Evolutionary conservation across 2,888 invertebrate species (phyloP), one percentile per base, ranked within the genome.

Genomic region (Dioctria linearis): DNA sequence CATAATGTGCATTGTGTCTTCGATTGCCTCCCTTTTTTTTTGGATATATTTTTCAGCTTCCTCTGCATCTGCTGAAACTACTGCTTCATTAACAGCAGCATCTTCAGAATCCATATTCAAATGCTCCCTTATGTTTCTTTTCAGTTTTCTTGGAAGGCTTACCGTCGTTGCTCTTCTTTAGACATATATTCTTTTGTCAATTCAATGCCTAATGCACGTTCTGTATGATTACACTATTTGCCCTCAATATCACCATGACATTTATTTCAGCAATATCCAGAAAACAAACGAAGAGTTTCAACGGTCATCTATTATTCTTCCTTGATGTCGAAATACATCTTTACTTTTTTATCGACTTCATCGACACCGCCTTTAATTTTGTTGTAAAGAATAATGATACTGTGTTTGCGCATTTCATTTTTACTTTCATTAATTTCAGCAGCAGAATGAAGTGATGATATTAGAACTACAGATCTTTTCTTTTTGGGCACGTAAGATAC

Each of bases 371-470:
- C 61, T 5, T 61, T 61, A 1, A 25, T 61, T n/a, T n/a, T 25
- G 37, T 61, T 61, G 37, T 61, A 13, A 25, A 39, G 43, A 67
- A 43, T 46, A 3, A 67, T 43, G 49, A 67, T 67, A 39, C 43
- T 67, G n/a, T 42, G 67, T 25, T 67, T 49, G 46, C 49, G 67
- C 46, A 43, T 67, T 46, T 67, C 67, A 46, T 67, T 43, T 13
- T 40, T 67, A 49, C 46, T 49, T 67, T 67, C 67, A 46, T 67
- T 43, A 67, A 67, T 67, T 67, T 67, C 67, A 0, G 46, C 67
- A 67, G 67, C 67, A 67, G 9, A 67, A 67, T 67, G 67, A 67
- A 67, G 67, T 67, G 67, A 67, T 13, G 46, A 67, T 67, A 67
- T 67, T 25, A 67, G 67, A 25, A 67, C 49, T 25, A 67, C 49